A percentile compares a stretch with the other conserved stretches of the same genome.
Conservation (phyloP, 1,140 invertebrate species). For the Pissodes strobi region DNA sequence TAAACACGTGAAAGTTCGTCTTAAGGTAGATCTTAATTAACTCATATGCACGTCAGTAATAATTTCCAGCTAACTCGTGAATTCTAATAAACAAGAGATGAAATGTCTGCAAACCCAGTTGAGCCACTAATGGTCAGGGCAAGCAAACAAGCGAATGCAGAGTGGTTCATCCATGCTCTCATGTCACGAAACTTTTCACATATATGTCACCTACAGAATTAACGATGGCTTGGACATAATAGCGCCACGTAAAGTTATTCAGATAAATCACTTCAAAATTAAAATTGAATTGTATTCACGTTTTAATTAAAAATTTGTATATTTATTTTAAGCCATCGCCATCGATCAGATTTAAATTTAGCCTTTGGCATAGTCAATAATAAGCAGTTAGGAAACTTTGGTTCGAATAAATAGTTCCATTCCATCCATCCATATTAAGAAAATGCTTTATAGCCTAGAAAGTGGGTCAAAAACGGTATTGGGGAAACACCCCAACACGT, state of each 20-base stretch:
- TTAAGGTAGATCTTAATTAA: slow-evolving; percentile 4
- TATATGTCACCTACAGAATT: neutral
- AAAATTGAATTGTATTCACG: too few species aligned
- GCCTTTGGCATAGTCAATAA: too few species aligned
- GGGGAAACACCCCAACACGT: too few species aligned
- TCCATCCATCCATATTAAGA: too few species aligned
- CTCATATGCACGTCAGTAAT: neutral
- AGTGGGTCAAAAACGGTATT: too few species aligned
- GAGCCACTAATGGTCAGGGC: neutral
- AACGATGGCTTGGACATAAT: neutral
- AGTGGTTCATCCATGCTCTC: neutral
- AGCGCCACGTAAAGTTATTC: neutral
- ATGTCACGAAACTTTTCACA: slow-evolving; percentile 1
- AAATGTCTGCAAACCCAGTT: neutral
- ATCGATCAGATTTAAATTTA: too few species aligned
- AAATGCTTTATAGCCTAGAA: too few species aligned
- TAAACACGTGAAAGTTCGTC: too few species aligned
- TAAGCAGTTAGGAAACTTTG: too few species aligned
- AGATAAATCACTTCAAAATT: slow-evolving; percentile 7
- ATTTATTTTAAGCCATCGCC: too few species aligned
- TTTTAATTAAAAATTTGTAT: too few species aligned
- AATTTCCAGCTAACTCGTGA: slow-evolving; percentile 3
- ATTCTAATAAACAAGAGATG: slow-evolving; percentile 1
- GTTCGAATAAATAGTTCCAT: too few species aligned
- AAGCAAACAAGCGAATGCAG: neutral